These are phyloP conservation scores for Saimiri boliviensis DNA, from an alignment of 2,113 vertebrate species.

Conservation along the genomic window DNA sequence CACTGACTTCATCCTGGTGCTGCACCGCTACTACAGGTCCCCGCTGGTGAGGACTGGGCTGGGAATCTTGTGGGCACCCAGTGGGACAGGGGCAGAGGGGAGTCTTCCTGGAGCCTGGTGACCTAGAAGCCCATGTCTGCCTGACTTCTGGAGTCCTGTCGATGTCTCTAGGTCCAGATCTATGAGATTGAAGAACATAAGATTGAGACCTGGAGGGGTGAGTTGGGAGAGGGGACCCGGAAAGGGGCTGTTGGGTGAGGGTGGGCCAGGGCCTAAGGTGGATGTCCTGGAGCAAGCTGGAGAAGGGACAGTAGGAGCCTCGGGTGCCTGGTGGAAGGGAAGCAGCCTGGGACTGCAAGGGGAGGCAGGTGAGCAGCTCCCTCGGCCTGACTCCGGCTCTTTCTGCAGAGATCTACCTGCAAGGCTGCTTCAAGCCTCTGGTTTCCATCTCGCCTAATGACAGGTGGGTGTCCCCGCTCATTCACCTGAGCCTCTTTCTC, in stretches of 20 bases:
- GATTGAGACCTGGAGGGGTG: slow-evolving; percentile 99
- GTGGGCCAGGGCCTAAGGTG: neutral
- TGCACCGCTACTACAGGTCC: slow-evolving; percentile 96
- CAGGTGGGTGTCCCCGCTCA: slow-evolving; percentile 83
- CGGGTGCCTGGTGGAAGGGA: neutral
- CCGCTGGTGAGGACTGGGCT: slow-evolving; percentile 89
- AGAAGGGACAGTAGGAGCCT: neutral
- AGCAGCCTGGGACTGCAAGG: neutral
- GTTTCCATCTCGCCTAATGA: slow-evolving; percentile 92
- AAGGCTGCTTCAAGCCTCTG: slow-evolving; percentile 90
- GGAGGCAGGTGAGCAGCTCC: neutral
- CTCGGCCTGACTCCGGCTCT: neutral
- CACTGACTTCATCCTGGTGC: slow-evolving; percentile 98
- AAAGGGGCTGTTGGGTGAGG: neutral
- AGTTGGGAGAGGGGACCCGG: neutral
- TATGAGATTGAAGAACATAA: slow-evolving; percentile 96
- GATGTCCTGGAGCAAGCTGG: neutral
- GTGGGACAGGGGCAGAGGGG: neutral
- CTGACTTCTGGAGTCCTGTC: neutral
- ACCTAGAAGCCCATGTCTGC: accelerated
- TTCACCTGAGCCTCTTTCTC: neutral
- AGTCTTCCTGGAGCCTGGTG: accelerated
- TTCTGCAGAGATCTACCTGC: slow-evolving; percentile 92
- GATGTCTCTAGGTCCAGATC: slow-evolving; percentile 93
- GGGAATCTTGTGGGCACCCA: neutral